Evolutionary conservation across 2,113 vertebrate species (phyloP).

Genomic region (Buteo buteo): DNA sequence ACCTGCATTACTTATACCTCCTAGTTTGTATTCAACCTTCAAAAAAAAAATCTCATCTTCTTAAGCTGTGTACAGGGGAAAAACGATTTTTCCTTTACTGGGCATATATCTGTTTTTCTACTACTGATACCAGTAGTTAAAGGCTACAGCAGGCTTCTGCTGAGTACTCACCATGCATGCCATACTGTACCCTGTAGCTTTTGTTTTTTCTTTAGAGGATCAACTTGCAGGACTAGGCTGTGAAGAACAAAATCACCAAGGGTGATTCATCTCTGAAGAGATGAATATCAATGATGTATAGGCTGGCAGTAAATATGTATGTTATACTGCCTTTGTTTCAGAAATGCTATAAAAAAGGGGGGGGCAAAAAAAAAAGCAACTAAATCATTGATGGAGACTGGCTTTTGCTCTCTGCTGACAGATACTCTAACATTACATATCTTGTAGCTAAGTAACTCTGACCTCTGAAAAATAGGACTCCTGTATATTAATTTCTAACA

Average conservation of each 20-base stretch:
- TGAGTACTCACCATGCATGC: fast-evolving
- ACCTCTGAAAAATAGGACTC: neutral
- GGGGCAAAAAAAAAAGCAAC: no score
- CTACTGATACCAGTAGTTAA: neutral
- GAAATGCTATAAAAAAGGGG: neutral
- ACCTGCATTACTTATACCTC: neutral
- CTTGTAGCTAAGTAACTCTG: neutral
- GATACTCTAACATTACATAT: neutral
- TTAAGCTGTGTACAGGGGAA: neutral
- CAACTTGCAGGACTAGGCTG: neutral
- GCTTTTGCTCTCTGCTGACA: neutral
- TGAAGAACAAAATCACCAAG: neutral
- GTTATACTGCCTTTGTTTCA: neutral
- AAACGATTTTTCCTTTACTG: neutral
- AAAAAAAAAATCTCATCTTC: neutral
- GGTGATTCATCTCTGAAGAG: neutral
- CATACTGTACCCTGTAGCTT: neutral
- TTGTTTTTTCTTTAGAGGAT: neutral
- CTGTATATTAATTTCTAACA: neutral
- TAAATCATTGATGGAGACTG: neutral
- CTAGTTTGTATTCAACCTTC: neutral
- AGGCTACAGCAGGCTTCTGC: neutral
- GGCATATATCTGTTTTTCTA: neutral
- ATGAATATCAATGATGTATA: neutral
- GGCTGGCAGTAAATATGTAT: neutral